Percentiles rank a stretch among this genome's conserved stretches.
Evolutionary conservation across 37 sponge, comb jelly and placozoan genomes (phyloP).

Genomic region (Cliona cf. orientalis): DNA sequence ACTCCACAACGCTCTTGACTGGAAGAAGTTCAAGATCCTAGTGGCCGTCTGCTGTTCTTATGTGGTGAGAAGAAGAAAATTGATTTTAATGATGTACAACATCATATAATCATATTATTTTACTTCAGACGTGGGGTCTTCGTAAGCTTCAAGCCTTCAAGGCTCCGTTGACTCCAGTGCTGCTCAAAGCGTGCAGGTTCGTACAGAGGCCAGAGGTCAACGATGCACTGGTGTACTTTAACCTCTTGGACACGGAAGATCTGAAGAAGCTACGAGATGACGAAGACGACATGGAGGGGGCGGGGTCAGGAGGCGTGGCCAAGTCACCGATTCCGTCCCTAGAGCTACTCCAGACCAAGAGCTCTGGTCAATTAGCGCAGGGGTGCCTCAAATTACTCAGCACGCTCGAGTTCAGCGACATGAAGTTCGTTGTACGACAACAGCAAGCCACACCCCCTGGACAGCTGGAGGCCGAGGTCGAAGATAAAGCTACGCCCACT

Average conservation of each 20-base stretch:
- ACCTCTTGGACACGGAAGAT: constrained; percentile 30
- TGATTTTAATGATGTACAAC: no score
- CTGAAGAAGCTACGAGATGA: not conserved
- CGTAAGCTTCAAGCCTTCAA: constrained; percentile 21
- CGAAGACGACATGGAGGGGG: constrained; percentile 4
- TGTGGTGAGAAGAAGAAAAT: constrained; percentile 35
- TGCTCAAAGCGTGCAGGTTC: constrained; percentile 45
- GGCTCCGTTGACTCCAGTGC: constrained; percentile 22
- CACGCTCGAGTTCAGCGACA: constrained; percentile 47
- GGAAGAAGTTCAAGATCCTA: constrained; percentile 54
- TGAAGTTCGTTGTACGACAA: constrained; percentile 39
- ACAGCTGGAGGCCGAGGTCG: not conserved
- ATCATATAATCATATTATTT: not conserved
- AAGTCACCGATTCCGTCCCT: no score
- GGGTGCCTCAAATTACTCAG: constrained; percentile 39
- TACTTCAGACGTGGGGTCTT: constrained; percentile 59
- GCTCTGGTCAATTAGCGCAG: constrained; percentile 29
- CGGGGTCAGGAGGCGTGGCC: not conserved
- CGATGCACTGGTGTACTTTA: constrained; percentile 45
- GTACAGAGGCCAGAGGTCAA: constrained; percentile 40
- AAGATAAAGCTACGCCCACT: no score
- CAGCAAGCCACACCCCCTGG: not conserved
- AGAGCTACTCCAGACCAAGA: no score
- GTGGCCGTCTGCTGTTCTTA: constrained; percentile 30
- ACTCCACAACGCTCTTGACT: constrained; percentile 59